Evolutionary conservation across 1,140 invertebrate genomes (phyloP).

Genomic region (Cotesia vestalis): DNA sequence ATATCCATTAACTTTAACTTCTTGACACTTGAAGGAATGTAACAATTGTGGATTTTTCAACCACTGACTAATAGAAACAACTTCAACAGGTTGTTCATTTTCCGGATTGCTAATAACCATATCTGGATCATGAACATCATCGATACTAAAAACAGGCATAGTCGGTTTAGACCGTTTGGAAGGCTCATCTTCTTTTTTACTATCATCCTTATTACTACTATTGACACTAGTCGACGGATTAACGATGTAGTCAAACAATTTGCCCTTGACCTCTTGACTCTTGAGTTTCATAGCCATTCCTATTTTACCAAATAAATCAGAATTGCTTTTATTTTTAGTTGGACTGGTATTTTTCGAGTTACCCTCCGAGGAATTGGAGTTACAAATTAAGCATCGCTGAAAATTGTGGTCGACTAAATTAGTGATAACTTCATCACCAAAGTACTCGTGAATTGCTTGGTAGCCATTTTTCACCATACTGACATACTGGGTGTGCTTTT

Average conservation of each 20-base stretch:
- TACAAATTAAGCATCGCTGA: conserved; percentile 82
- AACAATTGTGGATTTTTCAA: conserved; percentile 86
- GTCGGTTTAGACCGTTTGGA: conserved; percentile 88
- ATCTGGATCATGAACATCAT: conserved; percentile 84
- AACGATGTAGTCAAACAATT: conserved; percentile 92
- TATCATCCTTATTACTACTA: conserved; percentile 61
- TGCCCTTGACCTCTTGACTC: conserved; percentile 90
- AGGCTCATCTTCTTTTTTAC: conserved; percentile 78
- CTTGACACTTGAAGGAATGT: conserved; percentile 88
- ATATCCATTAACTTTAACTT: conserved; percentile 87
- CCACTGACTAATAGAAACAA: conserved; percentile 78
- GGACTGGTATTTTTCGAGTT: conserved; percentile 61
- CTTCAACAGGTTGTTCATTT: conserved; percentile 74
- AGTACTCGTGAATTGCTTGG: conserved; percentile 86
- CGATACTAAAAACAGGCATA: conserved; percentile 93
- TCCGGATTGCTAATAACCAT: conserved; percentile 61
- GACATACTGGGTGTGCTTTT: conserved; percentile 92
- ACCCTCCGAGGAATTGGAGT: conserved; percentile 66
- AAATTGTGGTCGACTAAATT: conserved; percentile 85
- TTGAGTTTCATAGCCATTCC: conserved; percentile 87
- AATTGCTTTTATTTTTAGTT: conserved; percentile 58
- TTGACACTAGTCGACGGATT: conserved; percentile 76
- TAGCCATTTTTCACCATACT: conserved; percentile 94
- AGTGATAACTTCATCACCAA: conserved; percentile 80
- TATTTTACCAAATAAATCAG: conserved; percentile 80